phyloP scores from a whole-genome alignment of 2,888 invertebrate species.

The Rhamphomyia laevipes region DNA sequence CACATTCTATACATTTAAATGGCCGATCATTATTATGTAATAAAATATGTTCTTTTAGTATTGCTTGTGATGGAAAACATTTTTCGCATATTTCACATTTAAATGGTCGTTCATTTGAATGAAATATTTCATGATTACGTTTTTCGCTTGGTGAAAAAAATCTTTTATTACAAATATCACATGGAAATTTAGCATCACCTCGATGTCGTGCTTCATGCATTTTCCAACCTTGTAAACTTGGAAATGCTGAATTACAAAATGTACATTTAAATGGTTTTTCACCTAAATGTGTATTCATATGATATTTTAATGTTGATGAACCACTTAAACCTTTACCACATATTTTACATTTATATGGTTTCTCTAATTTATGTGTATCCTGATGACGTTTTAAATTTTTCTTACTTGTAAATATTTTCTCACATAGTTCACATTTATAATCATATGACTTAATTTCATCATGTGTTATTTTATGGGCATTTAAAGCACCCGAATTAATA shows the following conservation, averaged over 20 bases:
- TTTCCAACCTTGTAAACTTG: too few species aligned
- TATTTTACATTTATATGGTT: conserved; percentile 9
- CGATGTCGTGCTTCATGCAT: too few species aligned
- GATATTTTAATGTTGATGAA: neutral
- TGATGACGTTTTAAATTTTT: neutral
- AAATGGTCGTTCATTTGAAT: too few species aligned
- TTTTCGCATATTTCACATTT: too few species aligned
- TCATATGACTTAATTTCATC: neutral
- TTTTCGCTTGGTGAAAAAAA: too few species aligned
- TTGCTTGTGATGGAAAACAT: too few species aligned
- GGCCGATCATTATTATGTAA: neutral
- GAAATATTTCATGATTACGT: too few species aligned
- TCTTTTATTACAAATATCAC: too few species aligned
- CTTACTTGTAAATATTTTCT: neutral
- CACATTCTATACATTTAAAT: neutral
- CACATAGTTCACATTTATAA: neutral
- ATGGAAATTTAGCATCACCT: too few species aligned
- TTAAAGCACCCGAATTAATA: neutral
- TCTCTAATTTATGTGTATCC: conserved; percentile 7
- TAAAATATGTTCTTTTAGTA: too few species aligned
- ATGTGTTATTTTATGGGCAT: neutral
- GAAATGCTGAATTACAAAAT: neutral
- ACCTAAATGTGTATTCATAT: neutral
- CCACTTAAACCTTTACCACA: conserved; percentile 1
- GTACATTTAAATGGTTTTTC: neutral